These are phyloP conservation scores for Crotophaga sulcirostris DNA, from an alignment of 2,113 vertebrate genomes.

Conservation along the genomic window DNA sequence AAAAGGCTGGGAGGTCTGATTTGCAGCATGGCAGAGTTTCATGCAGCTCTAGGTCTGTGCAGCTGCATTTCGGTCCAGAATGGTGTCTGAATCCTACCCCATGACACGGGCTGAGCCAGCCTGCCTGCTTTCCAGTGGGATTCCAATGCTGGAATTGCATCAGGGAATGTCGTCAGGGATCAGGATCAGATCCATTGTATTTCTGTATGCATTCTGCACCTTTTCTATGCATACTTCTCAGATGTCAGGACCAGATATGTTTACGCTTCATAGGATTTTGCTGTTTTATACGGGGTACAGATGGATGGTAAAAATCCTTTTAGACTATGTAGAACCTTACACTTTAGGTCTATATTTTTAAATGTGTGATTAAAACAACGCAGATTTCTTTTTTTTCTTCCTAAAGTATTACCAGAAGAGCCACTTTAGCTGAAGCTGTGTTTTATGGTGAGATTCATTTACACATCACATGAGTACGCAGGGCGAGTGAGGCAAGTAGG, in stretches of 20 bases:
- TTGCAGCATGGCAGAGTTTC: rapidly evolving
- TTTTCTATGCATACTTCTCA: background rate
- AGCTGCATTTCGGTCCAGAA: background rate
- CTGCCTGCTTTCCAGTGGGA: background rate
- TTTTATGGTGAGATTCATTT: background rate
- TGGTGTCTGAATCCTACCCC: rapidly evolving
- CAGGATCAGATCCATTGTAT: background rate
- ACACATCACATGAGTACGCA: background rate
- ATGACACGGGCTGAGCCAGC: rapidly evolving
- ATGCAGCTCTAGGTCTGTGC: background rate
- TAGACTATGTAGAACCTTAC: background rate
- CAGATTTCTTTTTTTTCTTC: background rate
- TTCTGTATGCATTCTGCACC: background rate
- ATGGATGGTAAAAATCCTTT: background rate
- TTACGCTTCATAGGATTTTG: background rate
- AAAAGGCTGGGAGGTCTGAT: background rate
- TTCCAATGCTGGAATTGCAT: background rate
- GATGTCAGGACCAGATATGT: background rate
- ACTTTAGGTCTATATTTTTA: background rate
- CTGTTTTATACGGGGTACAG: background rate
- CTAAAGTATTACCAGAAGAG: background rate
- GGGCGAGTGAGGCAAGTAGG: background rate
- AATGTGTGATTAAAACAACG: background rate
- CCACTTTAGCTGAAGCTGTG: background rate
- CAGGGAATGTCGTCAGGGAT: background rate